Evolutionary conservation across 2,113 vertebrate genomes (phyloP), one percentile per base, ranked within the genome.

Genomic region (Sciurus niger): DNA sequence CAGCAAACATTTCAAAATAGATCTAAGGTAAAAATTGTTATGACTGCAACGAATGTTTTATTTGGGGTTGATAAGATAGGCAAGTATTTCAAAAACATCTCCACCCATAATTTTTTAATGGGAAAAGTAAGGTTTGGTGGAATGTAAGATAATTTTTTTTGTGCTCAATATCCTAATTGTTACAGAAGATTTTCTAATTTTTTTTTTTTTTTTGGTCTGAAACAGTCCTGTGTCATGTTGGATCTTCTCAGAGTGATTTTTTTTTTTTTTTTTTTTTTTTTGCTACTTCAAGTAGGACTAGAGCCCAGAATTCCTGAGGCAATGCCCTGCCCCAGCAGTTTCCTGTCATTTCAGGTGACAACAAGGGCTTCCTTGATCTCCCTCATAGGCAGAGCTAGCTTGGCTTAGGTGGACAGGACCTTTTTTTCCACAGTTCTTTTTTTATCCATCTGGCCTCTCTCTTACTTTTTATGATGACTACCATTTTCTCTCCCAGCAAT

Each of bases 21-120:
- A 96, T 89, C 82, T 95, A 86, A 96, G 89, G 97, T 97, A 97
- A 95, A 97, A 97, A 96, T 74, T 92, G 51, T 97, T 97, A 96
- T 86, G 77, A 96, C 89, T 96, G 37, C 43, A 88, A 48, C 51
- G 53, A 90, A 92, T 95, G 65, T 91, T 97, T 96, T 96, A 96
- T 95, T 95, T 96, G 94, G 60, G 89, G 83, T 72, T 94, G 97
- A 94, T 97, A 96, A 97, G 83, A 92, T 86, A 97, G 96, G 91
- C 83, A 93, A 90, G 68, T 91, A 93, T 96, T 97, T 97, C 70
- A 97, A 97, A 55, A 96, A 95, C 74, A 80, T 92, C 89, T 92
- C 90, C 89, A 94, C 86, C 89, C 89, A 77, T 96, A 88, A 84
- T 91, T 96, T 55, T 94, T 97, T 97, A 96, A 95, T 89, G 87